Base-by-base conservation (phyloP, 2,888 invertebrate species). In the Aricia artaxerxes region DNA sequence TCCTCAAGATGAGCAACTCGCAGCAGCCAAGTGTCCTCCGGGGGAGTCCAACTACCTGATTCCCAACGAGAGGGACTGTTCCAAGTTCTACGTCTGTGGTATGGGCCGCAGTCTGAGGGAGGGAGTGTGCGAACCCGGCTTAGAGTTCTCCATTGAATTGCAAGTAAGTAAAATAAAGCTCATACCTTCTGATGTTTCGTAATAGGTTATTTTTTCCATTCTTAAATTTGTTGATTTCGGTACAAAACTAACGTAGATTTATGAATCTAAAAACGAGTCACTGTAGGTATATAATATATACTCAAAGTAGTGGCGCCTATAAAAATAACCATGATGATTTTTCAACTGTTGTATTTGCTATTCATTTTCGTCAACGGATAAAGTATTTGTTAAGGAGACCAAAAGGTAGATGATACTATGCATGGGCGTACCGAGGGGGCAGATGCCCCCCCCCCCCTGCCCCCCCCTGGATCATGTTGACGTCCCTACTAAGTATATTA, bases 31-130 rank as follows among this genome's bases (percentile, higher is more conserved):
- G 16, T 75, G 75, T 24, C 60, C 73, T 4, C 31, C 60, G n/a
- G 40, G 16, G 11, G 73, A 31, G 9, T 3, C 84, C 0, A 83
- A 86, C 73, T 78, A 81, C 1, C 82, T 87, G 0, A 69, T 87
- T 49, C 86, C 88, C 1, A 87, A 88, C 75, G 85, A 86, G 31
- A 82, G 78, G 0, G 82, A 85, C n/a, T 88, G 88, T 79, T 76
- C 79, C 35, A 84, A 85, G 73, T 89, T 86, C 83, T 89, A 88
- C 82, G 82, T 85, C 69, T 89, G 88, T 80, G 82, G 82, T 4
- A 4, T 61, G 16, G 73, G 73, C 73, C n/a, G 57, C 2, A 57
- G 60, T 13, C 40, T 61, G 13, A 24, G n/a, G 4, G 44, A 60
- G 6, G 73, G 73, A 0, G 44, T 31, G 2, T 78, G 78, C 24